Evolutionary conservation across 2,797 vertebrate genomes (phyloP).

Genomic region (Mormyrus hasselquistii): DNA sequence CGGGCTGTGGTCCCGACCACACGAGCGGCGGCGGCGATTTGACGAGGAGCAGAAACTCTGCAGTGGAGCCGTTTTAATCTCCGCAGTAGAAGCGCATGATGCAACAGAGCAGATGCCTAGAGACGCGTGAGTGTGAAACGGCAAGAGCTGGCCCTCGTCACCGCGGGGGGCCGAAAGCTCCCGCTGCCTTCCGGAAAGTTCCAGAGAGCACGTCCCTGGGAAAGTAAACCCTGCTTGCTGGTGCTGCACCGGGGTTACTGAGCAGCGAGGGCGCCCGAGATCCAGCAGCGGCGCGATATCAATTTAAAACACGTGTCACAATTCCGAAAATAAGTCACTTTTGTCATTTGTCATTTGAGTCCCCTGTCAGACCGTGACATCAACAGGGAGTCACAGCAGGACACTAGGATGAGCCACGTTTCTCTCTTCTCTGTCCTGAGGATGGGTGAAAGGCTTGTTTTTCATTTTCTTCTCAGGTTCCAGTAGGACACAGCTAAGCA

Average conservation of each 20-base stretch:
- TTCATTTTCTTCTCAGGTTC: slow-evolving; percentile 3
- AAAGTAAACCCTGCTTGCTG: slow-evolving; percentile 21
- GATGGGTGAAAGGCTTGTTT: background rate
- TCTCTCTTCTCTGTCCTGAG: background rate
- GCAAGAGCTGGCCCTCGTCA: background rate
- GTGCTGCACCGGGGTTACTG: slow-evolving; percentile 54
- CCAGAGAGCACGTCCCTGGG: background rate
- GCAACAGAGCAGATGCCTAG: background rate
- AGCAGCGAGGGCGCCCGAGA: slow-evolving; percentile 59
- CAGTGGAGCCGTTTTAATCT: background rate
- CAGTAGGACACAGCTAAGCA: background rate
- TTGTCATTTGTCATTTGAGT: slow-evolving; percentile 31
- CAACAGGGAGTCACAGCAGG: background rate
- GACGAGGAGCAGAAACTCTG: slow-evolving; percentile 21
- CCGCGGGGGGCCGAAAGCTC: background rate
- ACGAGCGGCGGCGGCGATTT: background rate
- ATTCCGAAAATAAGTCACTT: slow-evolving; percentile 20
- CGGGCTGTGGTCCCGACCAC: slow-evolving; percentile 11
- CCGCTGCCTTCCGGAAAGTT: background rate
- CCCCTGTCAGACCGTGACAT: slow-evolving; percentile 28
- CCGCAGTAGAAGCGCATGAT: background rate
- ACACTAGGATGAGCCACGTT: background rate
- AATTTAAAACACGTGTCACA: slow-evolving; percentile 30
- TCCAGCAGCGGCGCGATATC: slow-evolving; percentile 40
- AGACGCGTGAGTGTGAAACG: background rate